Evolutionary conservation across 1,140 invertebrate species (phyloP).

Genomic region (Trypoxylus dichotomus): DNA sequence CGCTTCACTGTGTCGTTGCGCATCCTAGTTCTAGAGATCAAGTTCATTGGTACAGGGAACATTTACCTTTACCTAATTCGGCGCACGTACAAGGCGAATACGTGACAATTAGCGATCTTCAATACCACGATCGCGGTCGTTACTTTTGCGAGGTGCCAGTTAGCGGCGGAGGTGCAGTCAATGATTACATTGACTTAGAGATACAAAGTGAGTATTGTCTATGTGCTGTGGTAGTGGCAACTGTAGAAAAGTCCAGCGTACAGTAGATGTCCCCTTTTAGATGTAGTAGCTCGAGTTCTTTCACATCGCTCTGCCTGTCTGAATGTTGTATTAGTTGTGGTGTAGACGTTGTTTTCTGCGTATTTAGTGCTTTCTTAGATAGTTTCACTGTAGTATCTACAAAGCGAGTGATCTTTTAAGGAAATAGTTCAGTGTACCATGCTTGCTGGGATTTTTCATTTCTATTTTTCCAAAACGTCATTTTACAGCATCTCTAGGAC

Average conservation of each 20-base stretch:
- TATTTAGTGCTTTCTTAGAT: not conserved
- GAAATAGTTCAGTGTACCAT: not conserved
- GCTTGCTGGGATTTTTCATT: not conserved
- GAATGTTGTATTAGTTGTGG: not conserved
- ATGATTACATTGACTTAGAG: conserved; percentile 68
- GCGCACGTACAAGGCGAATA: conserved; percentile 54
- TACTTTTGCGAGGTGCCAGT: conserved; percentile 69
- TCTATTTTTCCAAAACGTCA: too few relatives aligned
- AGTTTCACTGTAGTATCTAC: not conserved
- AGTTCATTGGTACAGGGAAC: conserved; percentile 60
- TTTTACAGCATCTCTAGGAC: too few relatives aligned
- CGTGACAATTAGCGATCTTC: conserved; percentile 58
- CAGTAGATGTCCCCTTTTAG: not conserved
- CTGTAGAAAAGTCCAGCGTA: conserved; percentile 10
- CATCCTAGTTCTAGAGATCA: conserved; percentile 36
- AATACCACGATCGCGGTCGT: conserved; percentile 65
- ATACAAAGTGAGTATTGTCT: conserved; percentile 68
- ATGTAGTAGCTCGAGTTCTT: not conserved
- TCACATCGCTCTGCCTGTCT: not conserved
- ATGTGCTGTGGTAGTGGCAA: not conserved
- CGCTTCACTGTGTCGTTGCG: conserved; percentile 57
- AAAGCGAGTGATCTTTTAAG: not conserved
- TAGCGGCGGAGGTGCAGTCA: conserved; percentile 54
- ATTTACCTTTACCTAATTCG: conserved; percentile 54
- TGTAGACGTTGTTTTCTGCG: not conserved